Evolutionary conservation across 2,797 vertebrate species (phyloP).

Genomic region (Ceryle rudis): DNA sequence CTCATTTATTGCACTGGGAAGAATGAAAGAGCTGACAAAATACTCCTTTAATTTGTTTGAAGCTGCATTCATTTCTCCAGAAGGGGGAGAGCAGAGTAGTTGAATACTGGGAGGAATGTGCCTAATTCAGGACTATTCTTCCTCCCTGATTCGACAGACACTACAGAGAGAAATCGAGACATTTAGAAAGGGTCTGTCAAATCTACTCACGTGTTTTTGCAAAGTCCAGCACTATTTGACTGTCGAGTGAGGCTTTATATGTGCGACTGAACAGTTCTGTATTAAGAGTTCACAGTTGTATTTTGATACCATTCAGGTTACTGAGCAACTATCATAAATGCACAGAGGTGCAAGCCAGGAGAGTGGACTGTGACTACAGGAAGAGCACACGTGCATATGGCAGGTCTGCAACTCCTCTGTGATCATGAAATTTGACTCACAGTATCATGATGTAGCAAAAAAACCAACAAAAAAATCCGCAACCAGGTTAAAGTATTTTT

Average conservation of each 20-base stretch:
- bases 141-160: neutral
- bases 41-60: neutral
- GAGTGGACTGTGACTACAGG: neutral
- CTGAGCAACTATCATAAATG: neutral
- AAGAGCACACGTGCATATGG: neutral
- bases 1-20: neutral
- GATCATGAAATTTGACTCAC: neutral
- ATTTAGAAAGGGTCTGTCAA: neutral
- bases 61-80: conserved; percentile 55
- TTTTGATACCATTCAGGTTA: neutral
- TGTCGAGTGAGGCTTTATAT: neutral
- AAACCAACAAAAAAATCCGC: neutral
- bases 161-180: neutral
- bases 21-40: conserved; percentile 8
- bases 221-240: neutral
- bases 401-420: neutral
- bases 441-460: neutral
- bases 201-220: neutral
- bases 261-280: neutral
- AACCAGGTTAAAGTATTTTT: neutral
- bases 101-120: neutral
- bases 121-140: neutral
- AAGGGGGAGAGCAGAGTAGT: conserved; percentile 56
- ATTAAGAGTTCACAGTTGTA: neutral
- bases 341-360: neutral